phyloP scores from a whole-genome alignment of 2,888 invertebrate genomes.

The Drosophila cyrtoloma region DNA sequence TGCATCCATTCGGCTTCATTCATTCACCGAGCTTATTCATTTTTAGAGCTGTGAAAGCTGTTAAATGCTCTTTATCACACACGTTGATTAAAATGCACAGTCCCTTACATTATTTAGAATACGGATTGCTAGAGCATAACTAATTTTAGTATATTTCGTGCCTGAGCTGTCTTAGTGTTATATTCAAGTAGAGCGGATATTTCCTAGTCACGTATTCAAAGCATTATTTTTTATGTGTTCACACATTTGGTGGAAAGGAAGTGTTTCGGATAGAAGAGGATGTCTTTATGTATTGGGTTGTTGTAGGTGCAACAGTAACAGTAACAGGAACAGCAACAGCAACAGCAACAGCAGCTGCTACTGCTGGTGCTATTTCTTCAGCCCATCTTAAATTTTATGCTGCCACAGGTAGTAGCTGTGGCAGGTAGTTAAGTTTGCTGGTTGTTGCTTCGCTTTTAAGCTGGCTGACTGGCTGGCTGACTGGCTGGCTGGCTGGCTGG shows the following conservation, averaged over 20 bases:
- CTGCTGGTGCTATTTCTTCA: slow-evolving; percentile 17
- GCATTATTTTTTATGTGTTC: slow-evolving; percentile 24
- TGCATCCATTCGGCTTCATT: not conserved
- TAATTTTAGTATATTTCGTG: not conserved
- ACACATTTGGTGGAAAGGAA: slow-evolving; percentile 32
- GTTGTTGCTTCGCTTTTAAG: slow-evolving; percentile 22
- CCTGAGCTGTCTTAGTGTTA: slow-evolving; percentile 1
- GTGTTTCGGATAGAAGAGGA: slow-evolving; percentile 57
- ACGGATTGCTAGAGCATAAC: not conserved
- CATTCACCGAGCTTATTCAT: not conserved
- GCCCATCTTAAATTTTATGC: slow-evolving; percentile 73
- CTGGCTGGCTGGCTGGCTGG: not conserved
- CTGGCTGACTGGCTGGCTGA: not conserved
- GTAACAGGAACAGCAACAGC: not conserved
- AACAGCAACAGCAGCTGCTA: slow-evolving; percentile 2
- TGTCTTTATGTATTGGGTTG: slow-evolving; percentile 73
- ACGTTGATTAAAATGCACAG: not conserved
- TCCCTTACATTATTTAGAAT: not conserved
- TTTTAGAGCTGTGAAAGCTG: not conserved
- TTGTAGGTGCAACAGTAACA: slow-evolving; percentile 25
- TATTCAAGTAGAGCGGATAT: slow-evolving; percentile 28
- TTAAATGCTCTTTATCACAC: not conserved
- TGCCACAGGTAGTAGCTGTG: slow-evolving; percentile 66
- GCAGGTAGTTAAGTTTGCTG: slow-evolving; percentile 4
- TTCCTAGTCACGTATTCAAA: slow-evolving; percentile 23